These are phyloP conservation scores for Schizopygopsis malacanthus DNA, from an alignment of 2,797 vertebrate genomes.

Conservation along the genomic window DNA sequence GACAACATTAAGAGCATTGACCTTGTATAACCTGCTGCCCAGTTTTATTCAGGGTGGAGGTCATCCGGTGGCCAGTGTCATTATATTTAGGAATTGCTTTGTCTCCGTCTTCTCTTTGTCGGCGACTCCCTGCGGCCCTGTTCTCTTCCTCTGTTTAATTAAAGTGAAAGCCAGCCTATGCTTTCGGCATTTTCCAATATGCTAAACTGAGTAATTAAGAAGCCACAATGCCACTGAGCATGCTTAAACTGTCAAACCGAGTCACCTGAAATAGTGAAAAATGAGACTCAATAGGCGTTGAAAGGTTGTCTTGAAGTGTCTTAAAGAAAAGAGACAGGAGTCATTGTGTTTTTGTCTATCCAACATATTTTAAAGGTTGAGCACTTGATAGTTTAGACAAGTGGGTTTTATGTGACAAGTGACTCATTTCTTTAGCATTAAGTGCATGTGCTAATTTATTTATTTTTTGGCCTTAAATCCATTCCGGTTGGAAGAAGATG, in stretches of 20 bases:
- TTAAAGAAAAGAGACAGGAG: neutral
- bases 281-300: neutral
- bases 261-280: neutral
- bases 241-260: slow-evolving; percentile 19
- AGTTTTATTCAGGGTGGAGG: slow-evolving; percentile 36
- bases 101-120: slow-evolving; percentile 40
- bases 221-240: slow-evolving; percentile 15
- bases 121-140: neutral
- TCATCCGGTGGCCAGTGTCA: slow-evolving; percentile 29
- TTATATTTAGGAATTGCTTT: slow-evolving; percentile 36
- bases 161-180: slow-evolving; percentile 14
- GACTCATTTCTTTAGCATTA: neutral
- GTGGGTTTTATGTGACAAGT: neutral
- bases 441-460: neutral
- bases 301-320: neutral
- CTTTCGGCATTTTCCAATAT: slow-evolving; percentile 25
- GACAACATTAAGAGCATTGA: slow-evolving; percentile 8
- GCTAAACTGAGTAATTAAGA: slow-evolving; percentile 36
- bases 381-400: slow-evolving; percentile 7
- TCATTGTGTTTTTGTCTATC: neutral
- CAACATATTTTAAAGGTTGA: slow-evolving; percentile 11
- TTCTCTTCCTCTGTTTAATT: slow-evolving; percentile 42
- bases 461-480: neutral
- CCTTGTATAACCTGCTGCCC: slow-evolving; percentile 19
- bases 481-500: neutral